Percentiles rank a stretch among this genome's conserved stretches.
Evolutionary conservation across 2,113 vertebrate genomes (phyloP).

Genomic region (Ellobius talpinus): DNA sequence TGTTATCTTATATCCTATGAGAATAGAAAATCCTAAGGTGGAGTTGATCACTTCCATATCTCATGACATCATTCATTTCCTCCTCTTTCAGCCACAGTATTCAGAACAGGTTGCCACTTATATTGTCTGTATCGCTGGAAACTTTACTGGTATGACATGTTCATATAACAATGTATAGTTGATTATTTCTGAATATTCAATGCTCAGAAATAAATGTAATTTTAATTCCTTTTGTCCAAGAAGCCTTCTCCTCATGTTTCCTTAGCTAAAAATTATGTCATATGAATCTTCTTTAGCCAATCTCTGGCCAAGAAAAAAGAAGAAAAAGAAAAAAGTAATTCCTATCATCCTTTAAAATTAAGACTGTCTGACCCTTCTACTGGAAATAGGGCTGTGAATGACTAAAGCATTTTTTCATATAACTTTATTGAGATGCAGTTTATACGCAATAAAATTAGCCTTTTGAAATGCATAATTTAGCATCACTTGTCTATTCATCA

Average conservation of each 20-base stretch:
- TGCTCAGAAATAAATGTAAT: not conserved
- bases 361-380: not conserved
- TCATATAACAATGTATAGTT: not conserved
- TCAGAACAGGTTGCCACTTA: not conserved
- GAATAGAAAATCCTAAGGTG: constrained; percentile 10
- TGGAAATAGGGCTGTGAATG: not conserved
- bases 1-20: not conserved
- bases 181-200: not conserved
- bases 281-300: not conserved
- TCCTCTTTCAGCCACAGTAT: not conserved
- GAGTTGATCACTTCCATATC: not conserved
- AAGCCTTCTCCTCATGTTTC: not conserved
- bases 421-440: constrained; percentile 18
- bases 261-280: not conserved
- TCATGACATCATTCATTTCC: constrained; percentile 44
- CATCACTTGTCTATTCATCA: not conserved
- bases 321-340: not conserved
- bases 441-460: not conserved
- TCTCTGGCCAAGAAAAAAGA: not conserved
- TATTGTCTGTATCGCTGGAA: not conserved
- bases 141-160: not conserved
- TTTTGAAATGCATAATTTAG: not conserved
- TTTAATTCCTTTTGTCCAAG: not conserved
- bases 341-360: not conserved
- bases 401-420: not conserved